Conservation (phyloP, 2,888 invertebrate species). For the Germaria angustata region DNA sequence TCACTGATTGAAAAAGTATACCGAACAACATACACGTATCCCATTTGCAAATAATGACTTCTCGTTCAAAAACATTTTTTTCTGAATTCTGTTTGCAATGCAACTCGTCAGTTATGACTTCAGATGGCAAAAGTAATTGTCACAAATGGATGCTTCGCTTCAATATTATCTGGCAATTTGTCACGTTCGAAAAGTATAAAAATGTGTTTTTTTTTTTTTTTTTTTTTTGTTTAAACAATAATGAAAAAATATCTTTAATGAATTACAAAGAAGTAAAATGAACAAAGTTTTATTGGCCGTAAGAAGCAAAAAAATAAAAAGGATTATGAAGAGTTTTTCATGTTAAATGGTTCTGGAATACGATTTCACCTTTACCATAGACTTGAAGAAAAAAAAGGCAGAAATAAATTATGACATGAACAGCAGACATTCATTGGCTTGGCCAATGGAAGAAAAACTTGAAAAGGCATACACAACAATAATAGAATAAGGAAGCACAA, state of each 20-base stretch:
- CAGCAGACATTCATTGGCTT: conserved; percentile 27
- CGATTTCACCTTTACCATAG: conserved; percentile 30
- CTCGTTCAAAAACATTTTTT: conserved; percentile 15
- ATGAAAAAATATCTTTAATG: conserved; percentile 38
- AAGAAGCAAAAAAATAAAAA: conserved; percentile 12
- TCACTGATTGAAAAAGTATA: neutral
- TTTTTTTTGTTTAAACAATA: no score
- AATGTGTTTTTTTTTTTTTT: conserved; percentile 9
- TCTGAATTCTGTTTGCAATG: neutral
- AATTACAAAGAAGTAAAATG: conserved; percentile 45
- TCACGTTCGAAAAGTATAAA: conserved; percentile 73
- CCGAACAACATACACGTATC: conserved; percentile 34
- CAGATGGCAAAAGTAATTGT: conserved; percentile 53
- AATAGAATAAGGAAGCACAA: conserved; percentile 64
- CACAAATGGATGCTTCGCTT: conserved; percentile 73
- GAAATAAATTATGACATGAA: conserved; percentile 46
- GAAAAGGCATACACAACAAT: conserved; percentile 11
- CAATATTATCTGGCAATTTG: conserved; percentile 77
- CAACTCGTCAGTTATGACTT: neutral
- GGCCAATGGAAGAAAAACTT: neutral
- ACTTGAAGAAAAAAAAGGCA: neutral
- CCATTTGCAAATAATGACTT: conserved; percentile 47
- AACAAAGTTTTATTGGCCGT: conserved; percentile 52
- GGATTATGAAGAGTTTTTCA: conserved; percentile 17
- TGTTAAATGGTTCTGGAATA: conserved; percentile 19